Evolutionary conservation across 2,113 vertebrate species (phyloP).

Genomic region (Channa argus): DNA sequence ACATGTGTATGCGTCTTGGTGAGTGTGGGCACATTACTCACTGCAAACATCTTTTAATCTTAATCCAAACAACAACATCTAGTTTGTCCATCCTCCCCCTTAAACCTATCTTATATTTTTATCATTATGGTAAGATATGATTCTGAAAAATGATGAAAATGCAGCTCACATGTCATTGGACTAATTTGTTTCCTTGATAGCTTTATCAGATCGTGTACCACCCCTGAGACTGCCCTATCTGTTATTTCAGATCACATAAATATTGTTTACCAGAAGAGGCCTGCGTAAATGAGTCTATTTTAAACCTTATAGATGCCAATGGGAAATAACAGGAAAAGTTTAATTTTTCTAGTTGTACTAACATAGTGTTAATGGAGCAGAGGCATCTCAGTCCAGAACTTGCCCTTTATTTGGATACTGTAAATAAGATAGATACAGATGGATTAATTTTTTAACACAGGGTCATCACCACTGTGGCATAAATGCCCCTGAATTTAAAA

Average conservation of each 20-base stretch:
- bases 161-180: slow-evolving; percentile 64
- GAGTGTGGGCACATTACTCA: slow-evolving; percentile 5
- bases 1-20: neutral
- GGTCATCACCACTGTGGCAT: slow-evolving; percentile 11
- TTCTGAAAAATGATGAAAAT: slow-evolving; percentile 75
- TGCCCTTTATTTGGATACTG: slow-evolving; percentile 18
- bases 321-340: slow-evolving; percentile 77
- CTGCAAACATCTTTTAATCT: slow-evolving; percentile 17
- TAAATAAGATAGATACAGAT: neutral
- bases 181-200: slow-evolving; percentile 71
- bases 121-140: slow-evolving; percentile 53
- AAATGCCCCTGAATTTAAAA: slow-evolving; percentile 23
- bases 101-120: slow-evolving; percentile 51
- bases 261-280: slow-evolving; percentile 78
- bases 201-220: slow-evolving; percentile 73
- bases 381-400: slow-evolving; percentile 1
- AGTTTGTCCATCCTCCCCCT: slow-evolving; percentile 5
- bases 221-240: slow-evolving; percentile 74
- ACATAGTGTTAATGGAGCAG: slow-evolving; percentile 14
- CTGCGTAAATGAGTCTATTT: slow-evolving; percentile 73
- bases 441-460: slow-evolving; percentile 21
- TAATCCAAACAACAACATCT: slow-evolving; percentile 36
- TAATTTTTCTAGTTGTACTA: slow-evolving; percentile 37
- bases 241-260: slow-evolving; percentile 69
- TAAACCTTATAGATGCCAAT: slow-evolving; percentile 38